phyloP scores from a whole-genome alignment of 2,797 vertebrate species.

The Urocyon cinereoargenteus region DNA sequence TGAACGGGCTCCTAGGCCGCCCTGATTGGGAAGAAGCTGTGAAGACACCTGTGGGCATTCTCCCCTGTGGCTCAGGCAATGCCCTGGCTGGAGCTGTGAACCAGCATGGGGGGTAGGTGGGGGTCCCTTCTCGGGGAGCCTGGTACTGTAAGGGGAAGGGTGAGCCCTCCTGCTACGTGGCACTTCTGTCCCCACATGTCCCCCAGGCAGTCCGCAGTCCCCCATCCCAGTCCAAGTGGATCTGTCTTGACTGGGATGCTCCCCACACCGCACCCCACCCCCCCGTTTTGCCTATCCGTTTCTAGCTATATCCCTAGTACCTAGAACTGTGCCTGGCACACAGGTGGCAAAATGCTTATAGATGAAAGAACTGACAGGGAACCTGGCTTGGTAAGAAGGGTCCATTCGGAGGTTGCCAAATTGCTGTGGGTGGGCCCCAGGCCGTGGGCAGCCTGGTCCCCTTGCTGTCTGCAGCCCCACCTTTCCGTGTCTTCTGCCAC shows the following conservation, averaged over 20 bases:
- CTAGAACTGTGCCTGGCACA: background rate
- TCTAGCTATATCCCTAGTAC: background rate
- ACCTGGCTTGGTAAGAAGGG: background rate
- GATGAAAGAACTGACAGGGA: background rate
- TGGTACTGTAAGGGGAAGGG: background rate
- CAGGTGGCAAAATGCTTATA: background rate
- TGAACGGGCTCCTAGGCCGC: slow-evolving; percentile 95
- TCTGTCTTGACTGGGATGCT: background rate
- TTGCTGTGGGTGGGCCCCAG: background rate
- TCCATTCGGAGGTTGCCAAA: background rate
- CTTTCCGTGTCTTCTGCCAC: accelerated
- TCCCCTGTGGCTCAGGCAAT: slow-evolving; percentile 96
- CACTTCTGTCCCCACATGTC: accelerated
- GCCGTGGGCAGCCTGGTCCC: too few relatives aligned
- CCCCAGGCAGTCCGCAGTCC: background rate
- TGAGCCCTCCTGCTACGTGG: background rate
- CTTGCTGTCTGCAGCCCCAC: accelerated
- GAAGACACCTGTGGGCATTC: slow-evolving; percentile 93
- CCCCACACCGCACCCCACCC: accelerated
- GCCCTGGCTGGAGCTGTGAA: slow-evolving; percentile 95
- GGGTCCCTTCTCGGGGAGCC: background rate
- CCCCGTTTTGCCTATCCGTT: background rate
- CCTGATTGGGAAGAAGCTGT: slow-evolving; percentile 96
- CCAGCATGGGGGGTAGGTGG: slow-evolving; percentile 91
- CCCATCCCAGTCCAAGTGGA: background rate